These are phyloP conservation scores for Heteromyza rotundicornis DNA, from an alignment of 2,888 invertebrate genomes.

Conservation along the genomic window DNA sequence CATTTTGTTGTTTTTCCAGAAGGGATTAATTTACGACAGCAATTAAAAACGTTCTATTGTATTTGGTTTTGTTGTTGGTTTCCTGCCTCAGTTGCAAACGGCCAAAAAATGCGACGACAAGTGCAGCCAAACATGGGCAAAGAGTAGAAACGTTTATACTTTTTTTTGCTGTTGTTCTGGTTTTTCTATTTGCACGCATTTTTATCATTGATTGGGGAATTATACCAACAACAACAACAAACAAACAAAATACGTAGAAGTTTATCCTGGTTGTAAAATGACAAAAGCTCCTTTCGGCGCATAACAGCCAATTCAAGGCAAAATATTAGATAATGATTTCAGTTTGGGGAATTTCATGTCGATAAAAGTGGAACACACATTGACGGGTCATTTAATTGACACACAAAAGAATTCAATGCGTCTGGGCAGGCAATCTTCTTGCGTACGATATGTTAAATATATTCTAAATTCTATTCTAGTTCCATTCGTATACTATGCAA, in stretches of 20 bases:
- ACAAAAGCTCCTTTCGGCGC: no score
- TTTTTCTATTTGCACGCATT: neutral
- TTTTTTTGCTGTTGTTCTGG: slow-evolving; percentile 22
- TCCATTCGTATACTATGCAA: no score
- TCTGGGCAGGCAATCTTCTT: no score
- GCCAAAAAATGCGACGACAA: neutral
- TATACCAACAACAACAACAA: neutral
- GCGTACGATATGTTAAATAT: no score
- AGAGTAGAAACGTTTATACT: slow-evolving; percentile 8
- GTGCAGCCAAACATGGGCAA: neutral
- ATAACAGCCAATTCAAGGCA: neutral
- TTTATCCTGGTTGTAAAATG: neutral
- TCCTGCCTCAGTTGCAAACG: neutral
- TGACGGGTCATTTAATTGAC: no score
- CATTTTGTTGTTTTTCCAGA: slow-evolving; percentile 36
- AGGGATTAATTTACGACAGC: slow-evolving; percentile 60
- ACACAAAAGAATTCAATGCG: no score
- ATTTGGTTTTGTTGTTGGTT: neutral
- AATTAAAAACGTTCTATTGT: slow-evolving; percentile 44
- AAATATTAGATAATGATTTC: neutral
- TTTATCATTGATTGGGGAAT: slow-evolving; percentile 4
- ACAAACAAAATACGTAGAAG: neutral
- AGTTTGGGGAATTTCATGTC: neutral
- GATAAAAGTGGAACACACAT: neutral
- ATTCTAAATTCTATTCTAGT: no score